Evolutionary conservation across 2,888 invertebrate species (phyloP).

Genomic region (Gibbula magus): DNA sequence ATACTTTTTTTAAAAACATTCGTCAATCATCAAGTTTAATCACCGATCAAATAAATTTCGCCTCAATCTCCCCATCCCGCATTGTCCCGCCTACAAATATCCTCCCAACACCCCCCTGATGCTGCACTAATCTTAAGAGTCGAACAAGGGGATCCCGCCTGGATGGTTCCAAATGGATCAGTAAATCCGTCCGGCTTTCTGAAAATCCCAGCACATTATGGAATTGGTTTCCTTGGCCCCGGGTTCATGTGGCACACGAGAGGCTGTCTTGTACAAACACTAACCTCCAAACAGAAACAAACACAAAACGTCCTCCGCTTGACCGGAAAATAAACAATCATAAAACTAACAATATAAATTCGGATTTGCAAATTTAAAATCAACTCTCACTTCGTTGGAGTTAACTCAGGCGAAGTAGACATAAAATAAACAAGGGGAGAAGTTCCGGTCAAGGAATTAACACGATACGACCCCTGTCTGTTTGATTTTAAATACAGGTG

Average conservation of each 20-base stretch:
- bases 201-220: background rate
- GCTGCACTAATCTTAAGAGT: background rate
- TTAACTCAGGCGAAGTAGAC: background rate
- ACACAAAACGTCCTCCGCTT: background rate
- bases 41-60: too few relatives aligned
- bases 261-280: background rate
- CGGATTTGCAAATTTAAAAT: background rate
- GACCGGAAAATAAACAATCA: background rate
- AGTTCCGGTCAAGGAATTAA: background rate
- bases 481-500: too few relatives aligned
- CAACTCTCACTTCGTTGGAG: background rate
- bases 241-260: background rate
- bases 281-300: background rate
- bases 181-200: background rate
- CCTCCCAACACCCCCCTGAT: background rate
- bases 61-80: too few relatives aligned
- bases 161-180: background rate
- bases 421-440: background rate
- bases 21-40: too few relatives aligned
- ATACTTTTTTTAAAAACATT: too few relatives aligned
- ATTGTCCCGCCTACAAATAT: background rate
- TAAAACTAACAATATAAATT: background rate
- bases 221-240: conserved; percentile 1
- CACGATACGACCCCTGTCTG: too few relatives aligned
- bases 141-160: background rate